phyloP scores from a whole-genome alignment of 2,797 vertebrate genomes.

The Podarcis siculus region DNA sequence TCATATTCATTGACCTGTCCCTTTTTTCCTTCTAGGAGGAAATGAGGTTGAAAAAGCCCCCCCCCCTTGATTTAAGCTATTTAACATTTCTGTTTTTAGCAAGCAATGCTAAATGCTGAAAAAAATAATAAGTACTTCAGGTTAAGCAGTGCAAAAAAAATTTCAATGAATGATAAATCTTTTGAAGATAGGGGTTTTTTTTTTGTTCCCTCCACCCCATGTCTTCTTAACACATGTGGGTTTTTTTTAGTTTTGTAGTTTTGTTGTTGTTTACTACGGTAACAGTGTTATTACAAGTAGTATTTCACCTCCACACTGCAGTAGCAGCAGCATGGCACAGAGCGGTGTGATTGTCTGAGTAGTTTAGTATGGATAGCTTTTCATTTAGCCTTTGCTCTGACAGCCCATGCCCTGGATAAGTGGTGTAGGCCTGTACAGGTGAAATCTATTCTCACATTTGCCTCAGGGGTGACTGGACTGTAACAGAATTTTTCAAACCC shows the following conservation, averaged over 20 bases:
- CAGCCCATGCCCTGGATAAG: constrained; percentile 92
- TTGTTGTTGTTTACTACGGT: constrained; percentile 41
- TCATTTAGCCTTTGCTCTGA: constrained; percentile 94
- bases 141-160: not conserved
- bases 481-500: constrained; percentile 99
- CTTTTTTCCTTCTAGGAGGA: not conserved
- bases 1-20: too few species aligned
- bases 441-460: constrained; percentile 96
- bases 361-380: constrained; percentile 88
- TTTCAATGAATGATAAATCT: not conserved
- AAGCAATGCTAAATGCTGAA: too few species aligned
- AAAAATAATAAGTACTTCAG: not conserved
- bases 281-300: constrained; percentile 57
- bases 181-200: constrained; percentile 1
- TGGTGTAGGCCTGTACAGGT: constrained; percentile 95
- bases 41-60: too few species aligned
- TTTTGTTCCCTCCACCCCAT: constrained; percentile 22
- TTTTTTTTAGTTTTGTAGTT: not conserved
- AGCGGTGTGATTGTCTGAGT: constrained; percentile 77
- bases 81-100: not conserved
- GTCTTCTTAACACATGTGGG: constrained; percentile 33
- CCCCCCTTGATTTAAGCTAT: not conserved
- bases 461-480: constrained; percentile 96
- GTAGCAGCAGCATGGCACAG: constrained; percentile 64
- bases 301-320: constrained; percentile 48